These are phyloP conservation scores for Neolamprologus multifasciatus DNA, from an alignment of 2,797 vertebrate species.

Conservation along the genomic window DNA sequence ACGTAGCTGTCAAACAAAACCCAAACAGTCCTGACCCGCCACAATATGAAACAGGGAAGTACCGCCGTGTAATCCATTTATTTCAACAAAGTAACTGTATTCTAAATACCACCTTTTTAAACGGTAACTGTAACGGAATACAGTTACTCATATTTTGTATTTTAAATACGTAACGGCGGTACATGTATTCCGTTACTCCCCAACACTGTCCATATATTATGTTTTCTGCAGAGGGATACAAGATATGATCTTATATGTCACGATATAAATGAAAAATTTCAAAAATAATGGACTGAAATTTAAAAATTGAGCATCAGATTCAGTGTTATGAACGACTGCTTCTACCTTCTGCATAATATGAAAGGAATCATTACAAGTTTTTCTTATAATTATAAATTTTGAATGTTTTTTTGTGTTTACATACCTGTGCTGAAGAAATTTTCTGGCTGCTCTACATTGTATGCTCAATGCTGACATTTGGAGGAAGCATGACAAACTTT, in stretches of 20 bases:
- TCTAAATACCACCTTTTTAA: no score
- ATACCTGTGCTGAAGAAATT: neutral
- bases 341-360: neutral
- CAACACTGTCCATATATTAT: neutral
- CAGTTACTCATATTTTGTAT: no score
- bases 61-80: no score
- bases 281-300: neutral
- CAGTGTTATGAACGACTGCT: neutral
- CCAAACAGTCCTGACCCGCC: no score
- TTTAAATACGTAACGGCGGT: no score
- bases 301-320: neutral
- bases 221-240: neutral
- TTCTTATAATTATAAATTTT: neutral
- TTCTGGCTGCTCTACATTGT: neutral
- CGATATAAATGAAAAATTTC: neutral
- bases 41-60: no score
- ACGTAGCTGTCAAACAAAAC: no score
- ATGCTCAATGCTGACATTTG: neutral
- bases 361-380: neutral
- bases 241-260: neutral
- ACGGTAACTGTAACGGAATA: no score
- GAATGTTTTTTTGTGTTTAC: neutral
- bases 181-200: no score
- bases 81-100: no score
- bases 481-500: neutral